Percentiles rank a stretch among this genome's conserved stretches.
Evolutionary conservation across 2,888 invertebrate genomes (phyloP).

Genomic region (Ophion costatus): DNA sequence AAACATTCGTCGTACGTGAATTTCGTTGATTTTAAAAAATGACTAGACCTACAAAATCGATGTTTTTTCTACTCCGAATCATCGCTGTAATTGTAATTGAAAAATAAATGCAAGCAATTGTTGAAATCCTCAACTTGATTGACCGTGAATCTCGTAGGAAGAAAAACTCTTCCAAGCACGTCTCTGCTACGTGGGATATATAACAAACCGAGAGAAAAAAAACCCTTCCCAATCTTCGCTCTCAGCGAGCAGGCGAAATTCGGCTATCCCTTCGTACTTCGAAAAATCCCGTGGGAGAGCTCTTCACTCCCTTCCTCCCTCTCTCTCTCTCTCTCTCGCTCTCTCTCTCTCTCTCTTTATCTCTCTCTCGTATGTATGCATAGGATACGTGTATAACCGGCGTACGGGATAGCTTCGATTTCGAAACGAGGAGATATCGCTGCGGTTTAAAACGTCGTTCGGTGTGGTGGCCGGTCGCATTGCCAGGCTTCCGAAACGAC

Average conservation of each 20-base stretch:
- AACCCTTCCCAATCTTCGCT: constrained; percentile 65
- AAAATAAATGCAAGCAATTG: constrained; percentile 21
- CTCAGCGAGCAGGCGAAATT: constrained; percentile 59
- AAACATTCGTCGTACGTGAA: no score
- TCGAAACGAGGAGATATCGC: constrained; percentile 80
- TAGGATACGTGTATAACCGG: constrained; percentile 49
- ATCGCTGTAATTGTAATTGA: neutral
- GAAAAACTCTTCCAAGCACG: constrained; percentile 9
- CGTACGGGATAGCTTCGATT: constrained; percentile 73
- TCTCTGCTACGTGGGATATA: constrained; percentile 26
- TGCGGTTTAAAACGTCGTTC: constrained; percentile 82
- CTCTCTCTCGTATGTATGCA: constrained; percentile 38
- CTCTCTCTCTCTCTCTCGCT: constrained; percentile 16
- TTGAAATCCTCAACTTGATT: constrained; percentile 1
- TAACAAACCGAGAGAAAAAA: constrained; percentile 38
- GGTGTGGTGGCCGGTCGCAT: constrained; percentile 72
- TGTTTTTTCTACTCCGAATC: no score
- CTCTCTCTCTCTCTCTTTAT: constrained; percentile 6
- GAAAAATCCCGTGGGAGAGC: constrained; percentile 64
- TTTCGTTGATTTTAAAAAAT: no score
- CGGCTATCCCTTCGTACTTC: constrained; percentile 53
- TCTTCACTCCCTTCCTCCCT: constrained; percentile 19
- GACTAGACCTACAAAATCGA: no score
- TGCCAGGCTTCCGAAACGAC: constrained; percentile 72
- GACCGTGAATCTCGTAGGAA: neutral